Evolutionary conservation across 2,888 invertebrate genomes (phyloP), one percentile per base, ranked within the genome.

Genomic region (Cynaeus angustus): DNA sequence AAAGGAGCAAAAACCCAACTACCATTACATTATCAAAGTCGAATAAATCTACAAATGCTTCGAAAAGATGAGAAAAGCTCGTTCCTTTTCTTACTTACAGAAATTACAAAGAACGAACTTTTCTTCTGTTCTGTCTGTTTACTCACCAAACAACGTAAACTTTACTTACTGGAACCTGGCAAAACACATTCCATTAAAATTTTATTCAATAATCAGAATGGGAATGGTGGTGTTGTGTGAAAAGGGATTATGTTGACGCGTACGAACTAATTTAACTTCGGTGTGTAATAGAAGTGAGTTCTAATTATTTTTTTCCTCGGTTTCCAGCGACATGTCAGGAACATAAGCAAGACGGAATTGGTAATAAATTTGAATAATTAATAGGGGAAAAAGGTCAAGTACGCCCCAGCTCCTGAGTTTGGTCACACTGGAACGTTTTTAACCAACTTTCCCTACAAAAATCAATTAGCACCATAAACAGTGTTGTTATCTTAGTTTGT

Each of bases 111-210:
- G 53, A 70, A 72, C 75, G 71, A 73, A 70, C 75, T 75, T 72
- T 73, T 68, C 62, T 30, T 37, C 56, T 45, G 30, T 64, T 45
- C 58, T 66, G 33, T 9, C 64, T 68, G 68, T 62, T 77, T 79
- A 79, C 79, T 79, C 79, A 79, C 79, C 79, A 75, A 75, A 59
- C 33, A 74, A 75, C 74, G 74, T 66, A 73, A 74, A 73, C 73
- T 70, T 71, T 77, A 79, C 79, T 79, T 79, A 79, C 79, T 74
- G 79, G 79, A 72, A 79, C 79, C 79, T 79, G 73, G 73, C 62
- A 78, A 79, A 79, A 79, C 72, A 79, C 61, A 75, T 66, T 70
- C 61, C 53, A 67, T 77, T 76, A 71, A 77, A 67, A 53, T 53
- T 48, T 30, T 62, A 55, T 45, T 68, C 50, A 67, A 56, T 16